Conservation (phyloP, 2,888 invertebrate species). For the Tenthredo livida region DNA sequence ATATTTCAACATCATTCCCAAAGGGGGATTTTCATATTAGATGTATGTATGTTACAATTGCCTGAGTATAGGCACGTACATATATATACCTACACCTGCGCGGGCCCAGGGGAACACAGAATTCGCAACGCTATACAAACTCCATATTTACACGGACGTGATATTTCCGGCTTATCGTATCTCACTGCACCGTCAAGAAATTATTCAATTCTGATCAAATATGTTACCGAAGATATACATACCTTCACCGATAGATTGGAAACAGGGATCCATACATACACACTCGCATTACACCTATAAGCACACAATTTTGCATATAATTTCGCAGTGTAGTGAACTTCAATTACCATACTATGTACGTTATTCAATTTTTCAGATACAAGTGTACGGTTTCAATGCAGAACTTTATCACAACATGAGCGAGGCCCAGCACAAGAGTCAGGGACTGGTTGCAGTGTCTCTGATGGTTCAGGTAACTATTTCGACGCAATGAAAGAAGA, state of each 20-base stretch:
- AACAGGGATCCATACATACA: too few species aligned
- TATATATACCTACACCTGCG: background rate
- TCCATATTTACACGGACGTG: background rate
- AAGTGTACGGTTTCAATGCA: constrained; percentile 97
- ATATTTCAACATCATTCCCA: constrained; percentile 18
- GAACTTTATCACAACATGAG: constrained; percentile 98
- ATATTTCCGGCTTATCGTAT: background rate
- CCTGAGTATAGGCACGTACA: background rate
- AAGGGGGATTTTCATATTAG: background rate
- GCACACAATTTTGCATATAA: too few species aligned
- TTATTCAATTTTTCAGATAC: constrained; percentile 85
- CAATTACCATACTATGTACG: too few species aligned
- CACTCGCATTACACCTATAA: too few species aligned
- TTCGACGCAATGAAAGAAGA: too few species aligned
- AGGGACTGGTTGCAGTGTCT: constrained; percentile 96
- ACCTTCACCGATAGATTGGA: background rate
- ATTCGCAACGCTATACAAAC: too few species aligned
- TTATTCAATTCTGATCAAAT: background rate
- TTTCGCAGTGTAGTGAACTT: too few species aligned
- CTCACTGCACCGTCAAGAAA: background rate
- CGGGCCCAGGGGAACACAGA: background rate
- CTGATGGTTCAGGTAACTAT: constrained; percentile 93
- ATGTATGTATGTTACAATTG: background rate
- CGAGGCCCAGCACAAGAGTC: constrained; percentile 97
- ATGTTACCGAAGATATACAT: too few species aligned